Base-by-base conservation (phyloP, 2,888 invertebrate species). In the Oxycera nigricornis region DNA sequence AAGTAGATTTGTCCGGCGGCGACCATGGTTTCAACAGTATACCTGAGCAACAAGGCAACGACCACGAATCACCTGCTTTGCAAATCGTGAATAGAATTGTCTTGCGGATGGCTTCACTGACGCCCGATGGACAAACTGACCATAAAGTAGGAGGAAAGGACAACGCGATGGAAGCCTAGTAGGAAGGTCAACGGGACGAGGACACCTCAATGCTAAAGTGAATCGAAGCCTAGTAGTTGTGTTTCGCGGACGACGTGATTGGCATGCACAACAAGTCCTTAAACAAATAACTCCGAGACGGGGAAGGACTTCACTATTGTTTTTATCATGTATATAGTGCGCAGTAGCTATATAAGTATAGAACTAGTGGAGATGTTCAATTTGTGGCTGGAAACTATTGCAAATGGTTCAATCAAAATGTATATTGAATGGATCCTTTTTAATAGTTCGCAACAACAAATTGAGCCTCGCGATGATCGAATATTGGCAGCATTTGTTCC, bases 211-310 rank as follows among this genome's bases (percentile, higher is more conserved):
- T 17, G 22, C 11, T 41, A 14, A 24, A 65, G 26, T 14, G 41
- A 65, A 65, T 39, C 7, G 65, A 65, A 65, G 24, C 39, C 65
- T 9, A n/a, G n/a, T 65, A 41, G 6, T 22, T 41, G 6, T 65
- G 41, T 41, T 24, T 65, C n/a, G 41, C 24, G 39, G 65, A 24
- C 65, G 39, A 39, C 24, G 65, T 41, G 39, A 65, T 41, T 65
- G 41, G 22, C 41, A 65, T 41, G 39, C 46, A 35, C 11, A 7
- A 35, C 11, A 35, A 35, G 35, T 35, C 35, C 35, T 6, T 7
- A 35, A 35, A 35, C 35, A 11, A 35, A 35, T 35, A 7, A 11
- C 35, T 35, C 11, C 6, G 35, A 35, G 35, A 7, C 11, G 35
- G 35, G 11, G 35, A 35, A 35, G 11, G 35, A 35, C 35, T 35